Base-by-base conservation (phyloP, 1,140 invertebrate genomes). In the Macrobrachium nipponense region DNA sequence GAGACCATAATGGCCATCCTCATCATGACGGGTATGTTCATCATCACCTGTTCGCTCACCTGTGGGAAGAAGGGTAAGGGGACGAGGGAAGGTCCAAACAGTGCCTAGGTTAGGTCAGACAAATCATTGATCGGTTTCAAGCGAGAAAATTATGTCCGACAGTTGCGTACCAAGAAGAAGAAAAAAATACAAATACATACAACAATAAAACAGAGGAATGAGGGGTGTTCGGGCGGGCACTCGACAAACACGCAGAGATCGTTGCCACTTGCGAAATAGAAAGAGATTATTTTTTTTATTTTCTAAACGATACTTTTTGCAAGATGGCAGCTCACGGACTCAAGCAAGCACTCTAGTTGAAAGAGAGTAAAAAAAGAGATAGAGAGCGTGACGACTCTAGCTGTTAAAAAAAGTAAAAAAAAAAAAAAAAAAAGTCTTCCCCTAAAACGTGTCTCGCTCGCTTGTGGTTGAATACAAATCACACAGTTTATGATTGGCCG, bases 1-100 rank as follows among this genome's bases (percentile, higher is more conserved):
- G 64, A 86, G 51, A 77, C 84, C 23, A 86, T 88, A 23, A 88
- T 88, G 79, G 27, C n/a, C 10, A 23, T 61, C 44, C 72, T 88
- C n/a, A 86, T 88, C 64, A 10, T 36, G 62, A 70, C 81, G 11
- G 87, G 87, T 18, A 18, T 86, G 72, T 64, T 88, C 2, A 60
- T 86, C 51, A 73, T 86, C 77, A 86, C 77, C 68, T 86, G 84
- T 58, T 79, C 77, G 44, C 60, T 86, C 23, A 80, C 77, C 77
- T 86, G 84, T 43, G n/a, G 59, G 23, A 79, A 75, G 66, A 86
- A 80, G 83, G 79, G 72, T 66, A 61, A 66, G 51, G 66, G 66
- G 61, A 43, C 14, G 10, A 7, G 11, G 62, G 60, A 77, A 44
- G 60, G 82, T 83, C 81, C 81, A 82, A 43, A 72, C 73, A 83